Evolutionary conservation across 2,888 invertebrate species (phyloP).

Genomic region (Mesodorylaimus sp.): DNA sequence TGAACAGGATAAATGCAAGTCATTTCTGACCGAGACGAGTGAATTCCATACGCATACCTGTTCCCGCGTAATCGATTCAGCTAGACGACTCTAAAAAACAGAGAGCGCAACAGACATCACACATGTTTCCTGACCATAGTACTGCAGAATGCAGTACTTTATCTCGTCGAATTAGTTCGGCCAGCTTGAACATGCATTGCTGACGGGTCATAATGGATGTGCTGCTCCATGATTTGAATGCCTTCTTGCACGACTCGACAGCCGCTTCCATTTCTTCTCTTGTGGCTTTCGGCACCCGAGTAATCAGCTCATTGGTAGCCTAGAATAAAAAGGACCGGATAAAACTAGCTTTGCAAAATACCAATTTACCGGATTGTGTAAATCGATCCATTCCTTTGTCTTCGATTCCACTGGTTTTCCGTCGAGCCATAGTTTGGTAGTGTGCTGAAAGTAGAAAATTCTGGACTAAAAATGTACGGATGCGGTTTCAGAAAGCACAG

Average conservation of each 20-base stretch:
- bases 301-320: slow-evolving; percentile 42
- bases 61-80: slow-evolving; percentile 43
- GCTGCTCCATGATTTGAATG: slow-evolving; percentile 63
- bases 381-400: slow-evolving; percentile 75
- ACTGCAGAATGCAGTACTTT: too few species aligned
- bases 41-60: too few species aligned
- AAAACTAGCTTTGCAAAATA: too few species aligned
- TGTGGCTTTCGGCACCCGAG: slow-evolving; percentile 72
- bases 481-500: too few species aligned
- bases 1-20: too few species aligned
- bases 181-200: slow-evolving; percentile 70
- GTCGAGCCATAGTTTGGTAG: slow-evolving; percentile 79
- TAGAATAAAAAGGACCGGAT: too few species aligned
- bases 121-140: too few species aligned
- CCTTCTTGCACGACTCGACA: slow-evolving; percentile 61
- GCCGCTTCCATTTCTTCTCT: slow-evolving; percentile 70
- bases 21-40: too few species aligned
- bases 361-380: slow-evolving; percentile 86
- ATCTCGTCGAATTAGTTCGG: slow-evolving; percentile 65
- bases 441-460: background rate
- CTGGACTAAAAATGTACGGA: too few species aligned
- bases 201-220: slow-evolving; percentile 79
- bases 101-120: too few species aligned
- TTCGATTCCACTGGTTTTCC: slow-evolving; percentile 81
- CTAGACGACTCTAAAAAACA: too few species aligned